phyloP scores from a whole-genome alignment of 2,797 vertebrate genomes.

The Taeniopygia guttata region DNA sequence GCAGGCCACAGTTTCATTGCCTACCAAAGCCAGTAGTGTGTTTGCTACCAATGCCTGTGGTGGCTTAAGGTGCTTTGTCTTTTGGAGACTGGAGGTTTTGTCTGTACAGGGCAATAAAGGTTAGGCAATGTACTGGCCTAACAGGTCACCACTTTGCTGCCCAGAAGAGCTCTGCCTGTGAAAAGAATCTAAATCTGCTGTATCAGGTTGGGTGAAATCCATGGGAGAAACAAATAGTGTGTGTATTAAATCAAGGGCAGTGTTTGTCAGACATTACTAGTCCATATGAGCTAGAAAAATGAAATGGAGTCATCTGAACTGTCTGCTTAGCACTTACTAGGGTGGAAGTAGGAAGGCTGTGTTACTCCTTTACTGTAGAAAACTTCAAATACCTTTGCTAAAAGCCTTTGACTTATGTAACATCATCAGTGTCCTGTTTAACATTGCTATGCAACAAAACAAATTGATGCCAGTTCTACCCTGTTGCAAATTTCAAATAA shows the following conservation, averaged over 20 bases:
- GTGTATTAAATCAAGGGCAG: not conserved
- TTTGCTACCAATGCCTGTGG: not conserved
- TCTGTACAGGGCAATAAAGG: not conserved
- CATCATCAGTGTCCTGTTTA: not conserved
- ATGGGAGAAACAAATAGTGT: not conserved
- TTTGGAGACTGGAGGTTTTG: not conserved
- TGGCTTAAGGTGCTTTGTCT: not conserved
- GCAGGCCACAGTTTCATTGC: not conserved
- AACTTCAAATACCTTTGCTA: not conserved
- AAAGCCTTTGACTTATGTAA: accelerated
- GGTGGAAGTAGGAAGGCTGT: not conserved
- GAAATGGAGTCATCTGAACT: not conserved
- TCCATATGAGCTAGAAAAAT: not conserved
- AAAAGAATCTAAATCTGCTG: not conserved
- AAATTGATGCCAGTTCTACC: not conserved
- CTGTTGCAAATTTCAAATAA: not conserved
- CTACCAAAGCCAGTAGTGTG: not conserved
- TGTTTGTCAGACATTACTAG: not conserved
- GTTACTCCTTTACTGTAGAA: not conserved
- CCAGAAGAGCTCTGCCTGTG: not conserved
- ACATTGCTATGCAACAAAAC: not conserved
- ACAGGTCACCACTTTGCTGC: not conserved
- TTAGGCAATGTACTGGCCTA: not conserved
- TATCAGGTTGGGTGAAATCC: not conserved
- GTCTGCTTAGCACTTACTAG: not conserved